phyloP scores from a whole-genome alignment of 2,888 invertebrate species.

The Sarcophaga variegata region DNA sequence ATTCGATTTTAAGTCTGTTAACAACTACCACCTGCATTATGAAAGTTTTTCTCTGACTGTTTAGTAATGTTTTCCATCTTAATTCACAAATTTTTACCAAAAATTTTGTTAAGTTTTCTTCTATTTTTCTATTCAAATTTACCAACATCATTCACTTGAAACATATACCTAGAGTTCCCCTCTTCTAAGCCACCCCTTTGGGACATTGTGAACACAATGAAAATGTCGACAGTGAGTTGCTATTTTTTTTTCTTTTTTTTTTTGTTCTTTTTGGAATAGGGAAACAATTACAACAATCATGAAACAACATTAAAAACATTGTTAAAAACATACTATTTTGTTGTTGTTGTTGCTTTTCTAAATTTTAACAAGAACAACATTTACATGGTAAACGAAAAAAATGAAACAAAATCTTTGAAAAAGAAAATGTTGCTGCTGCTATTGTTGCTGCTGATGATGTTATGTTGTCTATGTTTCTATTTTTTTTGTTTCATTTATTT shows the following conservation, averaged over 20 bases:
- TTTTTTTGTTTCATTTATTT: not conserved
- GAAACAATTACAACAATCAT: slow-evolving; percentile 59
- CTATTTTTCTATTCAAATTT: too few relatives aligned
- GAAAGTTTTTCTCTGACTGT: too few relatives aligned
- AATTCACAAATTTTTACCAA: too few relatives aligned
- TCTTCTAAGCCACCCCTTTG: too few relatives aligned
- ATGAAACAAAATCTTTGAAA: not conserved
- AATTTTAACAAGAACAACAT: slow-evolving; percentile 51
- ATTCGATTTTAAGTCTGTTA: too few relatives aligned
- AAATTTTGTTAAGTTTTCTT: too few relatives aligned
- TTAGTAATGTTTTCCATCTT: too few relatives aligned
- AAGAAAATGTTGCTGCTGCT: not conserved
- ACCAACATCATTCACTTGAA: too few relatives aligned
- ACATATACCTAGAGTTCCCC: too few relatives aligned
- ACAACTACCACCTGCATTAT: too few relatives aligned
- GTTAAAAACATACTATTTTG: slow-evolving; percentile 23
- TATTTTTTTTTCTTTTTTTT: slow-evolving; percentile 1
- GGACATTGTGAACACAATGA: not conserved
- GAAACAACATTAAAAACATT: slow-evolving; percentile 55
- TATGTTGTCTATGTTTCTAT: slow-evolving; percentile 58
- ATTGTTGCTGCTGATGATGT: slow-evolving; percentile 58
- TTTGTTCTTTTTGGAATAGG: not conserved
- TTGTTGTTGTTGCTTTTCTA: not conserved
- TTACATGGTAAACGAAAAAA: slow-evolving; percentile 41
- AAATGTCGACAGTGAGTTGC: not conserved